A percentile compares a stretch with the other conserved stretches of the same genome.
Conservation (phyloP, 2,888 invertebrate genomes). For the Ligdia adustata region DNA sequence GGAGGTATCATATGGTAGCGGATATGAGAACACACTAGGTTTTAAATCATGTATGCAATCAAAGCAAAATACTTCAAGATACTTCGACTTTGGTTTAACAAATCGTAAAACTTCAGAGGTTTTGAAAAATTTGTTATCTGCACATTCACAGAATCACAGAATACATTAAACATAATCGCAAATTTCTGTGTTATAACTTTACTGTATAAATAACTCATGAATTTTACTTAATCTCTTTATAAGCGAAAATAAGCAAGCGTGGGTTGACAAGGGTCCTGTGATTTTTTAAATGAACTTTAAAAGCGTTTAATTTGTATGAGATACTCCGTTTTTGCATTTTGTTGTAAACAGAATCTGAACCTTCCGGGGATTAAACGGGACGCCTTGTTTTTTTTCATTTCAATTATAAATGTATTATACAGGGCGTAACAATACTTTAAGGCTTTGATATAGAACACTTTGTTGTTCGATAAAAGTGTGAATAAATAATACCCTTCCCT, state of each 20-base stretch:
- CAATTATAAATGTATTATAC: slow-evolving; percentile 11
- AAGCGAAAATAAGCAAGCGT: slow-evolving; percentile 52
- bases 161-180: slow-evolving; percentile 16
- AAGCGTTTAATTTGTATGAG: slow-evolving; percentile 52
- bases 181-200: slow-evolving; percentile 37
- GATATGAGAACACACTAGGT: too few species aligned
- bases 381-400: slow-evolving; percentile 23
- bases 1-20: too few species aligned
- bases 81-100: too few species aligned
- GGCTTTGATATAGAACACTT: too few species aligned
- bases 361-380: slow-evolving; percentile 28
- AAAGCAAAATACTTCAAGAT: too few species aligned
- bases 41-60: too few species aligned
- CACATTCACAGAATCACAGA: slow-evolving; percentile 1
- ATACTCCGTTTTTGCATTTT: slow-evolving; percentile 38
- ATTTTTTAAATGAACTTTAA: slow-evolving; percentile 59
- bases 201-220: slow-evolving; percentile 50
- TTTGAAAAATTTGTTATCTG: too few species aligned
- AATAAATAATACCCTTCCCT: too few species aligned
- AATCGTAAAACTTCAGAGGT: too few species aligned
- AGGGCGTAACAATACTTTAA: background rate
- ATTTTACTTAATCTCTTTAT: slow-evolving; percentile 58
- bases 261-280: slow-evolving; percentile 63
- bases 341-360: slow-evolving; percentile 25
- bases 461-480: too few species aligned